Base-by-base conservation (phyloP, 2,797 vertebrate species). In the Meriones psammophilus region DNA sequence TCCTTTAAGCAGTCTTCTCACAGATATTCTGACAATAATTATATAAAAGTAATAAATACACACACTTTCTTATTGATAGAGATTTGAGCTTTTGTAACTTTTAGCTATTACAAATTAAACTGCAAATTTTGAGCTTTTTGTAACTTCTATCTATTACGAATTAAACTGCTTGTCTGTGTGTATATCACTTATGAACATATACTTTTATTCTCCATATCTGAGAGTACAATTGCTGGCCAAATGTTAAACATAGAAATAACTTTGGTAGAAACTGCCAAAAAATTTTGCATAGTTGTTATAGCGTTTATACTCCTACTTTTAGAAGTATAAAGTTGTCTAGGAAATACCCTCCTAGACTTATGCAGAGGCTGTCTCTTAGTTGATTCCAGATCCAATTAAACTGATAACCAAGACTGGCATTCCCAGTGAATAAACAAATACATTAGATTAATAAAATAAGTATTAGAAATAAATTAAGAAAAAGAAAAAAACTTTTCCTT, bases 21-120 rank as follows among this genome's bases (percentile, higher is more conserved):
- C n/a, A 28, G 77, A 8, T 17, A 20, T 64, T 64, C 26, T 64
- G 60, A 46, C 42, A 7, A 64, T 13, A 84, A 39, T 1, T 42
- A 9, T 18, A 5, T 30, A 33, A 50, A 66, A 66, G 81, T 33
- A 46, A 18, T 17, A 39, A 50, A 33, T 12, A 42, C 8, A 66
- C 12, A 56, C 26, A 93, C 80, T 56, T 91, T 94, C 42, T 88
- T 88, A 12, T 20, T 14, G 73, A 86, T 56, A 22, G 22, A 92
- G 94, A 93, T 88, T 42, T 84, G 36, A 92, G 3, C 60, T 94
- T 36, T 96, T 88, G 18, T 12, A 96, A 89, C 76, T 92, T 86
- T 87, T 73, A 74, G 8, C 8, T 93, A 81, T 69, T 84, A 94
- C 39, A 39, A 95, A 96, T 90, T 94, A 92, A 96, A 80, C 73